Evolutionary conservation across 2,113 vertebrate species (phyloP).

Genomic region (Actenoides hombroni): DNA sequence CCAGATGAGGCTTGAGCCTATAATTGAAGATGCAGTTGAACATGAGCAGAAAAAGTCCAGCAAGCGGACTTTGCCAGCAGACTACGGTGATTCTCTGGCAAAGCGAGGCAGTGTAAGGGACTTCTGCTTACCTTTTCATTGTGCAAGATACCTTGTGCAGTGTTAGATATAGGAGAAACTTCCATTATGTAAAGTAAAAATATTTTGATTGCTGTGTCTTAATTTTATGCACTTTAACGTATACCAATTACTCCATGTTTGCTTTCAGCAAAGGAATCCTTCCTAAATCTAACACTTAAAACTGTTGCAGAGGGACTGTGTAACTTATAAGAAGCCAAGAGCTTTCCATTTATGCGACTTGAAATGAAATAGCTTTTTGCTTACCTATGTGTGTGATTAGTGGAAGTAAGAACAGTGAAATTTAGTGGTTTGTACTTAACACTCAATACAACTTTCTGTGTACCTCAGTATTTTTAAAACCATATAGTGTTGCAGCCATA

Average conservation of each 20-base stretch:
- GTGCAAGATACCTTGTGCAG: constrained; percentile 81
- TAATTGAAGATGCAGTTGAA: constrained; percentile 96
- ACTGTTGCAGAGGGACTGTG: constrained; percentile 56
- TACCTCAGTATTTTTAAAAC: neutral
- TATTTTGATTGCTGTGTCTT: constrained; percentile 55
- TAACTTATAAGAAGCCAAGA: constrained; percentile 29
- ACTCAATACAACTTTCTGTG: neutral
- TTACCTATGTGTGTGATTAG: constrained; percentile 1
- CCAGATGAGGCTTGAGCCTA: constrained; percentile 98
- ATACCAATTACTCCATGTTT: constrained; percentile 69
- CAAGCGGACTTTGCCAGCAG: constrained; percentile 98
- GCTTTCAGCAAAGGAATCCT: constrained; percentile 76
- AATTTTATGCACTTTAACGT: constrained; percentile 63
- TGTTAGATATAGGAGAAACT: constrained; percentile 84
- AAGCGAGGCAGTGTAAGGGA: constrained; percentile 98
- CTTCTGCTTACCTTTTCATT: constrained; percentile 82
- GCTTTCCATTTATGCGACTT: neutral
- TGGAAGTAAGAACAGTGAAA: neutral
- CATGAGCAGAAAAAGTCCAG: constrained; percentile 99
- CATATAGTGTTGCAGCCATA: neutral
- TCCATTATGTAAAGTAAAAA: constrained; percentile 60
- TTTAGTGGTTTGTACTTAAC: neutral
- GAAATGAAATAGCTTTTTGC: constrained; percentile 38
- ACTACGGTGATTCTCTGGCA: constrained; percentile 98
- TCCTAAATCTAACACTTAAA: constrained; percentile 87